phyloP scores from a whole-genome alignment of 2,113 vertebrate species.

The Melanerpes formicivorus region DNA sequence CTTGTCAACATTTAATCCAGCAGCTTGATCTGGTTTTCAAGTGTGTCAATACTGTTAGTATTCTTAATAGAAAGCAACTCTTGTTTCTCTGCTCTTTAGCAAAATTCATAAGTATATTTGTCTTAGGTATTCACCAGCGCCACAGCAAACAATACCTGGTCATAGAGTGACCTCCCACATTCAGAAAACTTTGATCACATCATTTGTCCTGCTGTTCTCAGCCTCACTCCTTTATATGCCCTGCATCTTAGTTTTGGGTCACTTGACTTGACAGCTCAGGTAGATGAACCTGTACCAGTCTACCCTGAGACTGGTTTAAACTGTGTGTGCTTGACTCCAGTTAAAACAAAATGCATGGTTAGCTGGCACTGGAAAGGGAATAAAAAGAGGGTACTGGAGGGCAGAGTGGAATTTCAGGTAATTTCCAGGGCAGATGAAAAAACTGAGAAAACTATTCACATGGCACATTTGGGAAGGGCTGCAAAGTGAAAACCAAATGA shows the following conservation, averaged over 20 bases:
- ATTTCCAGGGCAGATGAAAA: not conserved
- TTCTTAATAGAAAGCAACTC: not conserved
- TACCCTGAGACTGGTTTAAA: not conserved
- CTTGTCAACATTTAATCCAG: not conserved
- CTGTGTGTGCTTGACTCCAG: not conserved
- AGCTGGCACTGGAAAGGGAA: not conserved
- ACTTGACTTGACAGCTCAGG: not conserved
- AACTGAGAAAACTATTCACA: not conserved
- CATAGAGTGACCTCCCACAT: not conserved
- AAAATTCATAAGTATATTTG: not conserved
- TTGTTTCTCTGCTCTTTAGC: not conserved
- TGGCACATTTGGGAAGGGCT: not conserved
- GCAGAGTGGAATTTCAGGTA: not conserved
- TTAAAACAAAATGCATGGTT: not conserved
- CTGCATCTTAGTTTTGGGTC: not conserved
- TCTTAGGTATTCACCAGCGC: not conserved
- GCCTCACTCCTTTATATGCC: not conserved
- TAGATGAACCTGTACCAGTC: not conserved
- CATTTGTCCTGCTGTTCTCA: not conserved
- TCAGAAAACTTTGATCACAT: not conserved
- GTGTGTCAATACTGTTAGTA: not conserved
- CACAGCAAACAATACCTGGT: not conserved
- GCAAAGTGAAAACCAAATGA: not conserved
- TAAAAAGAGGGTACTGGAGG: not conserved
- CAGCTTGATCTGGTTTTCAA: not conserved